phyloP scores from a whole-genome alignment of 2,888 invertebrate species.

The Melinopterus prodromus region DNA sequence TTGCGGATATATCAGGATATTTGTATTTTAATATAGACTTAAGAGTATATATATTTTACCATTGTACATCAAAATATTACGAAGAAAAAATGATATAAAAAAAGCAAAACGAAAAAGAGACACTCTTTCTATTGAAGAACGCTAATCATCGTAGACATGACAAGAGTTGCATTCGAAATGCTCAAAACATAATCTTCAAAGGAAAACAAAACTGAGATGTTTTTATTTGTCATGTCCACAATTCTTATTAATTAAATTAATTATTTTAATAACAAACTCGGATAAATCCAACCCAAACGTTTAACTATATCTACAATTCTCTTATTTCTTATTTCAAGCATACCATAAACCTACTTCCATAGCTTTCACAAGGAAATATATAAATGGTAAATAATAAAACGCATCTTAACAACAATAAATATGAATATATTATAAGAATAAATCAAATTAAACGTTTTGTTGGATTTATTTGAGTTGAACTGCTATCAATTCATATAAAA shows the following conservation, averaged over 20 bases:
- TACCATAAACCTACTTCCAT: constrained; percentile 37
- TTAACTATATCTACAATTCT: constrained; percentile 42
- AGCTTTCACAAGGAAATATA: constrained; percentile 21
- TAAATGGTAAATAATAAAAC: constrained; percentile 35
- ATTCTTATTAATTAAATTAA: constrained; percentile 46
- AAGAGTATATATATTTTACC: constrained; percentile 44
- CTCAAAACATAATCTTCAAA: constrained; percentile 54
- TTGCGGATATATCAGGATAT: constrained; percentile 49
- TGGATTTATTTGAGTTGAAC: constrained; percentile 56
- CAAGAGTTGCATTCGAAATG: constrained; percentile 44
- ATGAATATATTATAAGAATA: constrained; percentile 27
- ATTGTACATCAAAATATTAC: constrained; percentile 17
- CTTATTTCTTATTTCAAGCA: constrained; percentile 38
- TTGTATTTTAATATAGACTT: constrained; percentile 49
- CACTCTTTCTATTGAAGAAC: too few relatives aligned
- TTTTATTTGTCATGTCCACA: constrained; percentile 54
- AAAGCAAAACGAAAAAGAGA: constrained; percentile 20
- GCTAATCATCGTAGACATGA: constrained; percentile 27
- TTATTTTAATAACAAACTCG: constrained; percentile 53
- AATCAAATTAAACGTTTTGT: constrained; percentile 47
- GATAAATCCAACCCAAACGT: constrained; percentile 55
- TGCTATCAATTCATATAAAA: constrained; percentile 61
- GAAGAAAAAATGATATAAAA: constrained; percentile 12
- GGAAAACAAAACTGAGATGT: constrained; percentile 38
- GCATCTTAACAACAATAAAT: constrained; percentile 25